Evolutionary conservation across 2,797 vertebrate genomes (phyloP), one percentile per base, ranked within the genome.

Genomic region (Lates japonicus): DNA sequence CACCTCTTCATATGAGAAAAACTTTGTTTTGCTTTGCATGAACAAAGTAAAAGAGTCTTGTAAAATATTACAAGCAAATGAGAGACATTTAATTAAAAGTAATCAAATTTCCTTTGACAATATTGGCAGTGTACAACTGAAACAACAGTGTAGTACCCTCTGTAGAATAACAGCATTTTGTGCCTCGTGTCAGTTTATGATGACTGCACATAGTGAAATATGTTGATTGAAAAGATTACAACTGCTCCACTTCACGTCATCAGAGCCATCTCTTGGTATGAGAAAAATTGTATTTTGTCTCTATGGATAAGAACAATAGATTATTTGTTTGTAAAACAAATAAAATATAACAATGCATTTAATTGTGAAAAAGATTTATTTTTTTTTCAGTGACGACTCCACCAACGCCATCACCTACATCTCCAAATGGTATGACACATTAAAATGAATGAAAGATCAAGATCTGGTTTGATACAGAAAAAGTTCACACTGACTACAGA

Each of bases 351-450:
- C 41, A 42, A 2, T 3, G 12, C 41, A 42, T 42, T 42, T 42
- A 42, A 42, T 10, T 10, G 7, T 10, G 48, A 17, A 52, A 52
- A 19, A 5, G 0, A 31, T 39, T 7, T 0, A 1, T 49, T 42
- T 44, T 57, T n/a, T 42, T 54, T 31, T 7, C 66, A 66, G 66
- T n/a, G 3, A 14, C 52, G 19, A 48, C 33, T n/a, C 5, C 19
- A 3, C 6, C 61, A 41, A 25, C 71, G 29, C 39, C 67, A 49
- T 8, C 66, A 31, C 4, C 39, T 5, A 14, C 52, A 41, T 1
- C 72, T 44, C 1, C 14, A 55, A 42, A 39, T 1, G 39, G 76
- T 77, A 79, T 42, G 55, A 52, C 4, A 65, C 29, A 22, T 75
- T 2, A 48, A 29, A 67, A 29, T 29, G 25, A 29, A 29, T 29